Base-by-base conservation (phyloP, 2,797 vertebrate genomes). In the Acanthurus tractus region DNA sequence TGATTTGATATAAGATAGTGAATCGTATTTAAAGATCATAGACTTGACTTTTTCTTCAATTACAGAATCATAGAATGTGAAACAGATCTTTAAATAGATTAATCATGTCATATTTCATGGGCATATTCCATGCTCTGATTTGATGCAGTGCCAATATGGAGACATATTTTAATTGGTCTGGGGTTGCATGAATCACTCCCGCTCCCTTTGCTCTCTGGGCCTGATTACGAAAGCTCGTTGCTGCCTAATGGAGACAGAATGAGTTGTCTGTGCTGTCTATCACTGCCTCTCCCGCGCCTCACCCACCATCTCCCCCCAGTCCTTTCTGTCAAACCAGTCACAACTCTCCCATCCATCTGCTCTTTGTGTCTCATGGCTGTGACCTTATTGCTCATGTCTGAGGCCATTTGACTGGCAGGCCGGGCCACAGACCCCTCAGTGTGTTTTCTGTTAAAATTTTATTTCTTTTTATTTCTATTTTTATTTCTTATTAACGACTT, bases 101-200 rank as follows among this genome's bases (percentile, higher is more conserved):
- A 40, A 78, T 68, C 48, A 44, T 70, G 44, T 70, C 38, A 52
- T 29, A 55, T 73, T 71, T 70, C 18, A 40, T 17, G 44, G 44
- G 12, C 4, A 15, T 72, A 17, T 53, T 68, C 20, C 42, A 9
- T 64, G 72, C 71, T 77, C 48, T 11, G 20, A 81, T 70, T 45
- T 78, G 70, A 83, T n/a, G 7, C 18, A 25, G 64, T 63, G 76
- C 23, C 50, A 42, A 17, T 12, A 70, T 54, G 72, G 78, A 77
- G 75, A 79, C 67, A 73, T 75, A 18, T 80, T 87, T 81, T 86
- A 87, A 85, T 90, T 85, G 83, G 86, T 85, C 83, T 84, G 59
- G 67, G 66, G 62, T 81, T 69, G 57, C 45, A 70, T 86, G 85
- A 86, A 88, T 84, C 74, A 82, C 77, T 74, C 70, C 55, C 81